Base-by-base conservation (phyloP, 2,113 vertebrate species). In the Phaethon lepturus region DNA sequence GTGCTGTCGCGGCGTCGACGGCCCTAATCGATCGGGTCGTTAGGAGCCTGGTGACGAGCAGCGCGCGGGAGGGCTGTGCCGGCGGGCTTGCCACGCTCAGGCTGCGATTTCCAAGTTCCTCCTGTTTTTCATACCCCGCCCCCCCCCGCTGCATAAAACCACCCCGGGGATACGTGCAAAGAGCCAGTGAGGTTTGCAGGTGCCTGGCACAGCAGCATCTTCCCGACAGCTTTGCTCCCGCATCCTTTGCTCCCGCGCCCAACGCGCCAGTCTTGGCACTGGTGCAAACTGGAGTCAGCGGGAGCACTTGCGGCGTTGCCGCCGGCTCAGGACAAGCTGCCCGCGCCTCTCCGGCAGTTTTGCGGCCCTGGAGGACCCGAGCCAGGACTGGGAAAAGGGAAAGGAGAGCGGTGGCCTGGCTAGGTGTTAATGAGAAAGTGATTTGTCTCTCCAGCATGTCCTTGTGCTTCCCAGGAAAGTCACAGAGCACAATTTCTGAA, bases 381-480 rank as follows among this genome's bases (percentile, higher is more conserved):
- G 50, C 6, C 42, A 40, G 78, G 72, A 4, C 17, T 17, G n/a
- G 73, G 76, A 67, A 52, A 42, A 35, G 13, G 17, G 60, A 44
- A 74, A 40, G 23, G 38, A 90, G 80, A 82, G 25, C 0, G 0
- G 50, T 28, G 67, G 79, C 86, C 68, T 77, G 88, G 83, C 35
- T 7, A 91, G 95, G 96, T 94, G 96, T 72, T 97, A 96, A 95
- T 89, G 94, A 97, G 73, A 93, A 90, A 95, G 73, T 29, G 91
- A 96, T 96, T 91, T 72, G 64, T 89, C 83, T 87, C 93, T 52
- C 73, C 77, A 77, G 69, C 83, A 89, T 84, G 95, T 77, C 95
- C 93, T 97, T 94, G 90, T 60, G 86, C 88, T 94, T 78, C 94
- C 93, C 64, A 71, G 86, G 88, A 89, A 97, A 95, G 95, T 81